phyloP scores from a whole-genome alignment of 2,113 vertebrate genomes.

The Equus quagga region DNA sequence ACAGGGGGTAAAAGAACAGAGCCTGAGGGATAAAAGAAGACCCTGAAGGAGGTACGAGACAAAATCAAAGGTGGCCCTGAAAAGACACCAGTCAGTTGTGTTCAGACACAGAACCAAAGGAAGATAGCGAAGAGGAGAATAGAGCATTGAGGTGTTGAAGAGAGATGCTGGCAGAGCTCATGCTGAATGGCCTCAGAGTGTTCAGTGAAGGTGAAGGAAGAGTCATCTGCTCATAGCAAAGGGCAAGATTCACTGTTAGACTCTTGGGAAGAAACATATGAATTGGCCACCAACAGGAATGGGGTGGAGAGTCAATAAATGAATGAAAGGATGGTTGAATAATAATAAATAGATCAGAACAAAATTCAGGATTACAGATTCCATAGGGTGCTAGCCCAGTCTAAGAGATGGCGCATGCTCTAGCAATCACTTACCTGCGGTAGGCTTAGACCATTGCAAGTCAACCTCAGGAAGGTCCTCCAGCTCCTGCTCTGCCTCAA shows the following conservation, averaged over 20 bases:
- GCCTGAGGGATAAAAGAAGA: not conserved
- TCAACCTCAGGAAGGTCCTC: constrained; percentile 87
- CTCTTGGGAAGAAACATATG: not conserved
- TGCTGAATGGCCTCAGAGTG: not conserved
- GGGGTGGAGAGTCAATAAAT: not conserved
- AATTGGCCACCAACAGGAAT: not conserved
- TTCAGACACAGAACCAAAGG: not conserved
- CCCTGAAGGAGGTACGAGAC: not conserved
- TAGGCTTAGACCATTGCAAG: constrained; percentile 91
- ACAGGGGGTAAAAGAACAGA: not conserved
- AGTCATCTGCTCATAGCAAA: not conserved
- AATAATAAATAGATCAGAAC: not conserved
- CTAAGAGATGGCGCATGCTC: rapidly evolving
- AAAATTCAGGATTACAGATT: not conserved
- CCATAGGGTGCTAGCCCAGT: not conserved
- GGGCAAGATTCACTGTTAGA: not conserved
- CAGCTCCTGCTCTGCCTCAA: constrained; percentile 84
- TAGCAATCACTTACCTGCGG: constrained; percentile 83
- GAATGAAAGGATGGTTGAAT: not conserved
- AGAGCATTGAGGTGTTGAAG: not conserved
- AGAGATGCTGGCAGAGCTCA: not conserved
- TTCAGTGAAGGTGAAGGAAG: not conserved
- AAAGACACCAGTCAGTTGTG: not conserved
- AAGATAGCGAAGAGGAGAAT: not conserved
- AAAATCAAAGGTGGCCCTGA: not conserved